These are phyloP conservation scores for Toxotes jaculatrix DNA, from an alignment of 2,113 vertebrate genomes.

Conservation along the genomic window DNA sequence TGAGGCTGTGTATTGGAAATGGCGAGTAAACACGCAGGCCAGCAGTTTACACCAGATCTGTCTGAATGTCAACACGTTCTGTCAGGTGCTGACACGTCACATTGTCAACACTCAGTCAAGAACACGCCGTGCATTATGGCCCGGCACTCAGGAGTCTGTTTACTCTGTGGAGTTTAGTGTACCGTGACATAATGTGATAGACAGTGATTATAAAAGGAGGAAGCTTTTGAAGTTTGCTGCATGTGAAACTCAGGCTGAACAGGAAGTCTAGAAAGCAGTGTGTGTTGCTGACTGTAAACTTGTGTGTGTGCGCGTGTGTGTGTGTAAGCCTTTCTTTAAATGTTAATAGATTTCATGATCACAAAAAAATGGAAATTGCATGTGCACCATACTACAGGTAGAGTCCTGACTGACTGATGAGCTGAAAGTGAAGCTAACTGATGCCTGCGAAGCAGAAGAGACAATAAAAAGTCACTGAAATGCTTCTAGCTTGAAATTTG, in stretches of 20 bases:
- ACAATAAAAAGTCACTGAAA: too few relatives aligned
- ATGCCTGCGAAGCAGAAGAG: too few relatives aligned
- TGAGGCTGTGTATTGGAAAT: not conserved
- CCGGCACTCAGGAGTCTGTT: constrained; percentile 1
- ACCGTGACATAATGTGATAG: constrained; percentile 9
- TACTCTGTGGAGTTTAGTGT: not conserved
- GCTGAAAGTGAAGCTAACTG: too few relatives aligned
- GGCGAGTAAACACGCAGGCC: not conserved
- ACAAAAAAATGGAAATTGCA: too few relatives aligned
- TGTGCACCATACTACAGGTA: not conserved
- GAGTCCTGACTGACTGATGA: not conserved
- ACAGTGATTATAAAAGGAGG: not conserved
- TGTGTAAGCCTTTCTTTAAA: too few relatives aligned
- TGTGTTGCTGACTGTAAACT: constrained; percentile 14
- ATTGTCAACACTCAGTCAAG: not conserved
- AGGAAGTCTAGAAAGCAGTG: not conserved
- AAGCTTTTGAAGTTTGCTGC: not conserved
- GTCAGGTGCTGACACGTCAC: constrained; percentile 4
- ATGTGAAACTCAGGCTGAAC: not conserved
- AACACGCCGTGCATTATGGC: not conserved
- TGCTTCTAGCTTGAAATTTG: too few relatives aligned
- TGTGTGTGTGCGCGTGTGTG: not conserved
- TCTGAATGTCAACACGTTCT: constrained; percentile 37
- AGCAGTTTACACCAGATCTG: not conserved
- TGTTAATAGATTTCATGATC: too few relatives aligned